Conservation (phyloP, 2,113 vertebrate genomes). For the Parotia lawesii region DNA sequence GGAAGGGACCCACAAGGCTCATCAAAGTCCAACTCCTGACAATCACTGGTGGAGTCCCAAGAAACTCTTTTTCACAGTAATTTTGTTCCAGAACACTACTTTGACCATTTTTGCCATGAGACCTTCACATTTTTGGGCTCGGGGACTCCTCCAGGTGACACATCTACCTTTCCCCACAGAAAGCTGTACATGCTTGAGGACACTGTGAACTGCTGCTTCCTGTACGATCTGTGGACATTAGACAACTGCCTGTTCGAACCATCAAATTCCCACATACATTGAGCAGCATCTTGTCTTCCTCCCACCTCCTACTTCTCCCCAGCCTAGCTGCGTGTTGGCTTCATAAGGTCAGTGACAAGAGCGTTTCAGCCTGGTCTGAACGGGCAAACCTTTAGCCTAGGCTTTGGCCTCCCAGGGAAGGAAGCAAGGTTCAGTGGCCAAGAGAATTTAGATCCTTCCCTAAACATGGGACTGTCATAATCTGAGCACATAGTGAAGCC, state of each 20-base stretch:
- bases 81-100: not conserved
- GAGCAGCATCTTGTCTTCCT: not conserved
- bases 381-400: not conserved
- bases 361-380: not conserved
- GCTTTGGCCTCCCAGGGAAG: not conserved
- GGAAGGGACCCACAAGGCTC: not conserved
- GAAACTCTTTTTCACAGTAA: not conserved
- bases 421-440: too few relatives aligned
- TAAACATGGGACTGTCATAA: too few relatives aligned
- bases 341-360: rapidly evolving
- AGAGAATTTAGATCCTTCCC: not conserved
- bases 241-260: not conserved
- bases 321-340: not conserved
- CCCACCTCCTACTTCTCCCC: not conserved
- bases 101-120: not conserved
- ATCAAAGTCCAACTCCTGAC: not conserved
- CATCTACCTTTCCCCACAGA: not conserved
- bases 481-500: not conserved
- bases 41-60: not conserved
- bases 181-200: not conserved
- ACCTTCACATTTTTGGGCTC: not conserved
- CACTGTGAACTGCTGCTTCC: not conserved
- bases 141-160: not conserved
- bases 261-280: rapidly evolving
- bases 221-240: too few relatives aligned